Evolutionary conservation across 2,113 vertebrate genomes (phyloP), one percentile per base, ranked within the genome.

Genomic region (Mustela lutreola): DNA sequence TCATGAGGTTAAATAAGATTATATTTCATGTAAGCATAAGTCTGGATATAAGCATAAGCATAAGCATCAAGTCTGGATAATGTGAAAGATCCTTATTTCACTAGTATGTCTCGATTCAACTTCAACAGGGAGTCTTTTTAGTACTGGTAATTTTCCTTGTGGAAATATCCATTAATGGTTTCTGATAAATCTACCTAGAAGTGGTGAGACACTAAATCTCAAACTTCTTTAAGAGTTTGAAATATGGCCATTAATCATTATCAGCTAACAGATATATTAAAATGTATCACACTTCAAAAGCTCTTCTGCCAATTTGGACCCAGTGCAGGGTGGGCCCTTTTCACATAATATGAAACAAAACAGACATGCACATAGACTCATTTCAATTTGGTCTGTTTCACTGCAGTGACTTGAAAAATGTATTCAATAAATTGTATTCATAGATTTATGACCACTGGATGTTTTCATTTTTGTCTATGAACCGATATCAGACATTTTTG

Each of bases 151-250:
- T 88, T 96, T 97, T 97, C 89, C 62, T 95, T 96, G 50, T 95
- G 48, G 76, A 95, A 94, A 89, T 67, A 83, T 88, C 65, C 36
- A 31, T 93, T 97, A 94, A 89, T 56, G 71, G 36, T 89, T 70
- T 81, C 75, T 95, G 75, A 94, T 93, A 96, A 98, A 98, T 93
- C 96, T 96, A 19, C 60, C 58, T 63, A 80, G 83, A 94, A 95
- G 58, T 65, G 80, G 45, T 83, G 76, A 97, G 42, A 87, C 81
- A 89, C 65, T 96, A 97, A 96, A 92, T 95, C 75, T 80, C 91
- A 97, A 87, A 95, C 73, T 96, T 96, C 78, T 91, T 91, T 92
- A 90, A 94, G 94, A 96, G 73, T 96, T 97, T 97, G 94, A 71
- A 16, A 91, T 92, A 80, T 92, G 67, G 14, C 33, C 73, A 84